These are phyloP conservation scores for pig (Sus scrofa) DNA, from an alignment of 2,113 vertebrate genomes.

Conservation along the genomic window DNA sequence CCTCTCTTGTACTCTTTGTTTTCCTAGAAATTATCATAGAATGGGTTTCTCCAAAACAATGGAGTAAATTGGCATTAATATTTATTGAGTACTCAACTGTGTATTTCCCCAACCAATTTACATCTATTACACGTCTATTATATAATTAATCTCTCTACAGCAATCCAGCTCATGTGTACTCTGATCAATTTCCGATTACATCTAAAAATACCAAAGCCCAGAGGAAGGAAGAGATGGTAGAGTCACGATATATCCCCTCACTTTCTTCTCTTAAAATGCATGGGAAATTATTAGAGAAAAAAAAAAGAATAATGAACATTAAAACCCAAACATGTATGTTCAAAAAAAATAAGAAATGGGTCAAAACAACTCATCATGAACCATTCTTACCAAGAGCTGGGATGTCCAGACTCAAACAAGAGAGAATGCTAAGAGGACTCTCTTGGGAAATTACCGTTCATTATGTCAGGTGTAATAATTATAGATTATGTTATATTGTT, in stretches of 20 bases:
- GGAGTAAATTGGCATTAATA: background rate
- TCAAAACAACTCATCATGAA: background rate
- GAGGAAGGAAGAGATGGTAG: background rate
- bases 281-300: background rate
- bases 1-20: background rate
- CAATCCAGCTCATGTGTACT: background rate
- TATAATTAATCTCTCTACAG: background rate
- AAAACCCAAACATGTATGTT: background rate
- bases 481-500: no score
- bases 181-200: background rate
- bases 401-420: background rate
- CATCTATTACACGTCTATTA: background rate
- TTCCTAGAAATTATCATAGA: background rate
- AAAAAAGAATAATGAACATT: background rate
- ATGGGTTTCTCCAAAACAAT: background rate
- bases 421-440: accelerated
- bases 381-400: background rate
- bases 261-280: background rate
- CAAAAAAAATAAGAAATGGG: background rate
- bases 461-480: no score
- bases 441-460: no score
- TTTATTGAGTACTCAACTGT: background rate
- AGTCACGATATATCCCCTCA: background rate
- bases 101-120: background rate
- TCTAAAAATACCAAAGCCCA: background rate